Percentiles rank a stretch among this genome's conserved stretches.
Evolutionary conservation across 2,888 invertebrate genomes (phyloP).

Genomic region (Tuta absoluta): DNA sequence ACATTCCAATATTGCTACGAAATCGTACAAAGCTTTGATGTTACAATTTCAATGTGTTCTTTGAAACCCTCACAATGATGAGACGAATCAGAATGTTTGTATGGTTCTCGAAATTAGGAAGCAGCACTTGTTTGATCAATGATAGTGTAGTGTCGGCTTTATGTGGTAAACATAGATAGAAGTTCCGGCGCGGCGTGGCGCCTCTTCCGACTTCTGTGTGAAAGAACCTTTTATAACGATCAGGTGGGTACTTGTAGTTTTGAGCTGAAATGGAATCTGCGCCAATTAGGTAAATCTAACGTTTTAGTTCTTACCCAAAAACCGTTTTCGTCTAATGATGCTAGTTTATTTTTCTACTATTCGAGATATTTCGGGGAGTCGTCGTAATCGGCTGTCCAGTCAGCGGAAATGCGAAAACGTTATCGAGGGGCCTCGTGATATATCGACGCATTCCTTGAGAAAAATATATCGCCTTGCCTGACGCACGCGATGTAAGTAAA

Average conservation of each 20-base stretch:
- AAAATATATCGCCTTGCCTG: slow-evolving; percentile 66
- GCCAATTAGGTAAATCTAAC: not conserved
- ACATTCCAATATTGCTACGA: slow-evolving; percentile 27
- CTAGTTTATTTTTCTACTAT: slow-evolving; percentile 35
- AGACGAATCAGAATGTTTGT: not conserved
- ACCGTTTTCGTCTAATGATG: slow-evolving; percentile 30
- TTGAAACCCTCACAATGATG: not conserved
- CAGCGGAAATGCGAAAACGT: slow-evolving; percentile 61
- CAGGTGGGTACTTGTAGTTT: not conserved
- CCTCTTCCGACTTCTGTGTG: not conserved
- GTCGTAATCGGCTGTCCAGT: slow-evolving; percentile 46
- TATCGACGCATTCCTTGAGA: slow-evolving; percentile 65
- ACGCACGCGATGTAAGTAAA: slow-evolving; percentile 58
- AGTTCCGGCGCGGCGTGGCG: slow-evolving; percentile 4
- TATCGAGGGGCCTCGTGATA: slow-evolving; percentile 71
- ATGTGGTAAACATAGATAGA: slow-evolving; percentile 7
- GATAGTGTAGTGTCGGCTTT: not conserved
- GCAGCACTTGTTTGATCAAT: slow-evolving; percentile 11
- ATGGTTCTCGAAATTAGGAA: slow-evolving; percentile 3
- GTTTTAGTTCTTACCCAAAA: not conserved
- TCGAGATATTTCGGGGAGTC: slow-evolving; percentile 19
- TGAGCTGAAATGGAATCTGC: not conserved
- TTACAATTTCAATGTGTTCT: slow-evolving; percentile 8
- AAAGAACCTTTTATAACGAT: slow-evolving; percentile 1
- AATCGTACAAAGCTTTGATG: slow-evolving; percentile 17